Evolutionary conservation across 2,113 vertebrate species (phyloP), one percentile per base, ranked within the genome.

Genomic region (Brachirus orientalis): DNA sequence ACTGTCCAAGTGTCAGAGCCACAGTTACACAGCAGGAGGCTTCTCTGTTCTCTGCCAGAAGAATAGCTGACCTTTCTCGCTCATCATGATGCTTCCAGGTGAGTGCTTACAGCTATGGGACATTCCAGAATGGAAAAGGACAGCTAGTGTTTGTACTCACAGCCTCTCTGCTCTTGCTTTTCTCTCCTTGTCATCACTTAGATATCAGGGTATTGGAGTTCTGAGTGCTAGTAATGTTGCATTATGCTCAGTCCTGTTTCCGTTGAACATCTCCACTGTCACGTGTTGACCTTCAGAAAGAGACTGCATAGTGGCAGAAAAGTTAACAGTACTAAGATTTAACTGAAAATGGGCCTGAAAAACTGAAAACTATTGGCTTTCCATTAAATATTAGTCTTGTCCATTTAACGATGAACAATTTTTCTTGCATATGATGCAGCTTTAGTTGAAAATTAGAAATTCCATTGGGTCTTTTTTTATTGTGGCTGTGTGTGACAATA

Each of bases 21-120:
- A 64, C 62, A 84, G 18, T 64, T n/a, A 43, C 75, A 10, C 77
- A 67, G 79, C 51, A 0, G 66, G 76, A 14, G n/a, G 37, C 33
- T 37, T 45, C 37, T 48, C 57, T 64, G 77, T 77, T 84, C 76
- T 84, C 76, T 84, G 45, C 47, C 16, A 28, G 79, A n/a, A 57
- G 58, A 84, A 72, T 18, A 13, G 44, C 76, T 72, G 82, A 86
- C 80, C 78, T 86, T 85, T 85, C 41, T 63, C 35, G 51, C 38
- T 57, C 63, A 78, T 77, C 1, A 7, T 59, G 10, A 4, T 13
- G 48, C 56, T 67, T 67, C 64, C 77, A 63, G 63, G 37, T 0
- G 5, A 37, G 56, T 46, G 51, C 72, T 72, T 59, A 75, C 50
- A 74, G 47, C 64, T 79, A 80, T 72, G 48, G 64, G 65, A 78